Conservation (phyloP, 2,888 invertebrate species). For the Thera britannica region DNA sequence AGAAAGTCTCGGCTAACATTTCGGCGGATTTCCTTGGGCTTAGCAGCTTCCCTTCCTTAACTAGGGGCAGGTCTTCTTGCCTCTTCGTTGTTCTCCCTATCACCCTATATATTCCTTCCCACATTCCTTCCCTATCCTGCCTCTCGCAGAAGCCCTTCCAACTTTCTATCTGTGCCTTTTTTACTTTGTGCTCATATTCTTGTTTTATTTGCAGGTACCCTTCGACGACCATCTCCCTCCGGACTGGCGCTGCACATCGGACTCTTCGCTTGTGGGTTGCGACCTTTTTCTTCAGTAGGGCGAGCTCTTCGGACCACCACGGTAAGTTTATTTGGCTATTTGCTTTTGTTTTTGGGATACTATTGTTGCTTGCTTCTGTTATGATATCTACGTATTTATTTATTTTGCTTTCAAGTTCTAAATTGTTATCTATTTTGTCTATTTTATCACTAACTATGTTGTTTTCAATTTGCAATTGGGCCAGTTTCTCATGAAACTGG, state of each 20-base stretch:
- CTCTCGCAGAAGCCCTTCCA: too few species aligned
- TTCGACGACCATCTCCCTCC: too few species aligned
- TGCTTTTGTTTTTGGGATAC: slow-evolving; percentile 17
- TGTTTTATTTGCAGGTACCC: too few species aligned
- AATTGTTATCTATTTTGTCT: slow-evolving; percentile 14
- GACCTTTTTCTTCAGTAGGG: slow-evolving; percentile 6
- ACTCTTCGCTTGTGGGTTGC: too few species aligned
- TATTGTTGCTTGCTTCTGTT: slow-evolving; percentile 7
- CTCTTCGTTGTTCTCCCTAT: too few species aligned
- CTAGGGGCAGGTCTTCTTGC: too few species aligned
- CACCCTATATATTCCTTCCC: too few species aligned
- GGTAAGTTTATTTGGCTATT: slow-evolving; percentile 21
- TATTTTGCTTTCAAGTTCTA: slow-evolving; percentile 6
- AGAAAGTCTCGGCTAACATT: slow-evolving; percentile 26
- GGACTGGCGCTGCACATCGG: too few species aligned
- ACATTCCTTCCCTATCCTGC: too few species aligned
- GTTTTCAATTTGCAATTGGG: neutral
- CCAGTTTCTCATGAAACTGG: slow-evolving; percentile 2
- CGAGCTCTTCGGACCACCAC: slow-evolving; percentile 25
- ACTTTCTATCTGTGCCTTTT: too few species aligned
- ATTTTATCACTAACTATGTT: slow-evolving; percentile 12
- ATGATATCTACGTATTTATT: slow-evolving; percentile 5
- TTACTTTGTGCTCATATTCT: too few species aligned
- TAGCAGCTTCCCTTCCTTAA: too few species aligned
- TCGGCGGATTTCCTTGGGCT: neutral